Conservation (phyloP, 2,888 invertebrate species). For the Synergus itoensis region DNA sequence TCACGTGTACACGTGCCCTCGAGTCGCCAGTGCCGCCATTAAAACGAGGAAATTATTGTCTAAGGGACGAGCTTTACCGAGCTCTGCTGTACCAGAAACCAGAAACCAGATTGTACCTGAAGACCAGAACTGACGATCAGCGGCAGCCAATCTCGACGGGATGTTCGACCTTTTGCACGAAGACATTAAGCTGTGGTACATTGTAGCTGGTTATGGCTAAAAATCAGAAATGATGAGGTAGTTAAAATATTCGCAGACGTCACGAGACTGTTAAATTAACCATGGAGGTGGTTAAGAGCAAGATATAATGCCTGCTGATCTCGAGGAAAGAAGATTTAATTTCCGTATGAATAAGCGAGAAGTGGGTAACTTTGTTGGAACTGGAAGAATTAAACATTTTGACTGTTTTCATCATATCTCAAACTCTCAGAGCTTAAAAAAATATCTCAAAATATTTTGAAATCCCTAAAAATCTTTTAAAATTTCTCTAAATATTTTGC, state of each 20-base stretch:
- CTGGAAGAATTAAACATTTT: too few relatives aligned
- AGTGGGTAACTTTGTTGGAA: too few relatives aligned
- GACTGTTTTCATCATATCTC: too few relatives aligned
- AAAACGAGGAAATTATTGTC: conserved; percentile 53
- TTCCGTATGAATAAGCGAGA: too few relatives aligned
- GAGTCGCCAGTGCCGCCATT: conserved; percentile 48
- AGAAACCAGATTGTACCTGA: conserved; percentile 1
- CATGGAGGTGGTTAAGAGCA: background rate
- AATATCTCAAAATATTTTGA: too few relatives aligned
- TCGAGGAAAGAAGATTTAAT: background rate
- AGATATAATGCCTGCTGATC: background rate
- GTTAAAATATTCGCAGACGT: conserved; percentile 26
- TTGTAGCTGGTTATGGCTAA: conserved; percentile 27
- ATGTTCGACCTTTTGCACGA: conserved; percentile 27
- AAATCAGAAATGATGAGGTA: conserved; percentile 31
- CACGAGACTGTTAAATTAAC: conserved; percentile 20
- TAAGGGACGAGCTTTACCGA: conserved; percentile 38
- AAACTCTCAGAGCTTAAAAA: too few relatives aligned
- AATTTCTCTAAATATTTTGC: too few relatives aligned
- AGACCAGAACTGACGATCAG: conserved; percentile 38
- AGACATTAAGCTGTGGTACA: conserved; percentile 8
- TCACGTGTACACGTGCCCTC: conserved; percentile 54
- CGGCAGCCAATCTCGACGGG: conserved; percentile 19
- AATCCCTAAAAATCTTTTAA: too few relatives aligned
- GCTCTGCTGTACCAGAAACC: conserved; percentile 18